These are phyloP conservation scores for Temnothorax curvispinosus DNA, from an alignment of 1,140 invertebrate genomes.

Conservation along the genomic window DNA sequence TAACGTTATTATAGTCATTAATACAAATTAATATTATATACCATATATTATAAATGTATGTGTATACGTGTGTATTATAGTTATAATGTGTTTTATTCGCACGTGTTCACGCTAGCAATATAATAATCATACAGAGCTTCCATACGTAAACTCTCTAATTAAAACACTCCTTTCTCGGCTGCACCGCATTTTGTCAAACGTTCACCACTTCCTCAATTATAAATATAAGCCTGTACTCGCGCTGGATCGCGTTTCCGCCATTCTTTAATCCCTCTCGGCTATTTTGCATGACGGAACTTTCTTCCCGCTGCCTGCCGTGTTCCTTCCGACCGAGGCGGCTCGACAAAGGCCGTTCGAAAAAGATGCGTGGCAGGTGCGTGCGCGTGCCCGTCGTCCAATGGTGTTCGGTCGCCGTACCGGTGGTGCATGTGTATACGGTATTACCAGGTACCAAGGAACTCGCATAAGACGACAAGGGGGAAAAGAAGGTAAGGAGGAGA, in stretches of 20 bases:
- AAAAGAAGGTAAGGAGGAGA: conserved; percentile 27
- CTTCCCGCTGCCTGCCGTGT: conserved; percentile 49
- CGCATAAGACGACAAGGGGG: neutral
- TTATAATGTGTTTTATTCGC: conserved; percentile 15
- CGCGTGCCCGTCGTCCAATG: conserved; percentile 84
- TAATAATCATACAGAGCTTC: neutral
- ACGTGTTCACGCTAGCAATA: neutral
- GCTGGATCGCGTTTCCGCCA: conserved; percentile 62
- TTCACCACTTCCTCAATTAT: conserved; percentile 44
- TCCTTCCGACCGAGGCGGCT: conserved; percentile 62
- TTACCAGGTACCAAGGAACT: conserved; percentile 29
- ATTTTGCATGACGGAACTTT: conserved; percentile 59
- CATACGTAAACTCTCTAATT: conserved; percentile 12
- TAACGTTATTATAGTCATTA: conserved; percentile 20
- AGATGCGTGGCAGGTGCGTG: conserved; percentile 83
- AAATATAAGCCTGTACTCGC: neutral
- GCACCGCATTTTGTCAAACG: conserved; percentile 1
- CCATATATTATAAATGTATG: neutral
- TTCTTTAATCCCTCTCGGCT: conserved; percentile 62
- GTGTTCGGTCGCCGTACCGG: conserved; percentile 10
- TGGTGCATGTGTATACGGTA: neutral
- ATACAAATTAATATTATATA: conserved; percentile 9
- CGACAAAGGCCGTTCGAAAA: conserved; percentile 80
- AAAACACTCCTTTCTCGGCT: neutral
- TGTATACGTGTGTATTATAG: neutral